Conservation (phyloP, 2,797 vertebrate genomes). For the Leuciscus waleckii region DNA sequence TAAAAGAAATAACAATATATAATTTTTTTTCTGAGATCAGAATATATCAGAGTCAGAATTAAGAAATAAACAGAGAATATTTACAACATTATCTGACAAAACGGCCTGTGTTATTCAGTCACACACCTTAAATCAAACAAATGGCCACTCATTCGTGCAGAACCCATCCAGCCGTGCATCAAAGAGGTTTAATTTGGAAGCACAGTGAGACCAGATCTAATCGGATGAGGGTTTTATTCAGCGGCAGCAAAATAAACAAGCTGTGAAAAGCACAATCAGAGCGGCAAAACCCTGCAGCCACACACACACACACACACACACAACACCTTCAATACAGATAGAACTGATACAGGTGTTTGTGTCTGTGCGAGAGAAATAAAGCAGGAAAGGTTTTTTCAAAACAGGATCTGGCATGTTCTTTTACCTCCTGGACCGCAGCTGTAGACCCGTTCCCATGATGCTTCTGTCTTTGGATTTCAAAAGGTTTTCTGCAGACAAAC, state of each 20-base stretch:
- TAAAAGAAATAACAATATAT: too few relatives aligned
- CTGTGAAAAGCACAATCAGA: conserved; percentile 45
- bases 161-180: conserved; percentile 16
- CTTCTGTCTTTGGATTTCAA: conserved; percentile 83
- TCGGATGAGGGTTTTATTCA: conserved; percentile 37
- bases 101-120: neutral
- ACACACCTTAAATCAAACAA: conserved; percentile 21
- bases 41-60: neutral
- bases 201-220: conserved; percentile 47
- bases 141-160: neutral
- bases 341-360: conserved; percentile 39
- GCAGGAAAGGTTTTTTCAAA: conserved; percentile 30
- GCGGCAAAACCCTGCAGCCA: conserved; percentile 42
- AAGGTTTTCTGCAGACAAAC: conserved; percentile 83
- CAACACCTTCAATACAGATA: conserved; percentile 36
- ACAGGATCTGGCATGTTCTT: conserved; percentile 59
- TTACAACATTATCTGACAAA: neutral
- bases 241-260: conserved; percentile 40
- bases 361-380: conserved; percentile 1
- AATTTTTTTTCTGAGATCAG: neutral
- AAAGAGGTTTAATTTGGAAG: conserved; percentile 37
- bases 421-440: conserved; percentile 85
- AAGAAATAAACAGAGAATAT: conserved; percentile 2
- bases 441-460: conserved; percentile 83
- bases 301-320: conserved; percentile 38